A percentile compares a stretch with the other conserved stretches of the same genome.
Evolutionary conservation across 2,113 vertebrate species (phyloP).

Genomic region (Capreolus pygargus): DNA sequence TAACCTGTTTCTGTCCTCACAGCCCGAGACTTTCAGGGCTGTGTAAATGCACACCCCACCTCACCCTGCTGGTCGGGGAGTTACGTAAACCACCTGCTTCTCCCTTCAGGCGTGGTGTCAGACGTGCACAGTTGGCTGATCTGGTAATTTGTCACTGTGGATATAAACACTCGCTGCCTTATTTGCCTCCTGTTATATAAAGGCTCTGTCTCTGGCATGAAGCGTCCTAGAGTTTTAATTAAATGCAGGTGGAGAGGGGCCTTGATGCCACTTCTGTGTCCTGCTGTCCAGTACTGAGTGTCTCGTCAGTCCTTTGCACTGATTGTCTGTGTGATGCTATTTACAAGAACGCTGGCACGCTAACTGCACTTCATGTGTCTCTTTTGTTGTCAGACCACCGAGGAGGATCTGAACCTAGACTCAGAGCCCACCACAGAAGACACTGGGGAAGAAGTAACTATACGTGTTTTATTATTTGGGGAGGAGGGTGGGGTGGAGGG

Average conservation of each 20-base stretch:
- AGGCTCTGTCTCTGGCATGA: not conserved
- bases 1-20: not conserved
- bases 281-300: fast-evolving
- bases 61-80: fast-evolving
- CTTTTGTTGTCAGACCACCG: constrained; percentile 68
- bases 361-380: fast-evolving
- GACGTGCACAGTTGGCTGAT: not conserved
- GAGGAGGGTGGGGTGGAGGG: not conserved
- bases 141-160: not conserved
- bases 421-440: constrained; percentile 50
- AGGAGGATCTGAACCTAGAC: constrained; percentile 75
- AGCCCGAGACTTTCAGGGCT: fast-evolving
- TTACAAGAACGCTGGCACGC: fast-evolving
- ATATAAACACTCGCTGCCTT: fast-evolving
- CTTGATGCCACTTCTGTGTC: fast-evolving
- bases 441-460: not conserved
- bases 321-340: fast-evolving
- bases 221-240: fast-evolving
- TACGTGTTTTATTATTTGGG: not conserved
- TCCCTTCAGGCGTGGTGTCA: not conserved
- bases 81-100: fast-evolving
- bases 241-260: not conserved
- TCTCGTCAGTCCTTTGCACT: fast-evolving
- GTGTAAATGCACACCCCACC: fast-evolving
- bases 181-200: not conserved